Conservation (phyloP, 2,797 vertebrate genomes). For the Karalla daura region DNA sequence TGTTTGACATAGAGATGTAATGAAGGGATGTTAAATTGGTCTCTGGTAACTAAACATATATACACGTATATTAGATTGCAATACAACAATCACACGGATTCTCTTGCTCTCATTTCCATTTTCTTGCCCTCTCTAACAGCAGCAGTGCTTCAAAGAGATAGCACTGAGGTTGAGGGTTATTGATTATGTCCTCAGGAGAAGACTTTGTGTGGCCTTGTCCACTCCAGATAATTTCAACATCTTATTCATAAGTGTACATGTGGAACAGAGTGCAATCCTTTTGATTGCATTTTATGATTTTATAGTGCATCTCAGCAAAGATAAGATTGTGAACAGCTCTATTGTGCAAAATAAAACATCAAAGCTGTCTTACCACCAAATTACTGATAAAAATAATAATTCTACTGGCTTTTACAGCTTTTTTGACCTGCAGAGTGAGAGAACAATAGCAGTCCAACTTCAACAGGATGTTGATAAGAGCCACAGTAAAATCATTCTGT, state of each 20-base stretch:
- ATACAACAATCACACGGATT: neutral
- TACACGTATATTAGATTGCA: too few relatives aligned
- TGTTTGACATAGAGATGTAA: too few relatives aligned
- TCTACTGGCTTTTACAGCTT: too few relatives aligned
- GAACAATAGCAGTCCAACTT: neutral
- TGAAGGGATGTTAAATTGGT: too few relatives aligned
- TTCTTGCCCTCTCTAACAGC: slow-evolving; percentile 1
- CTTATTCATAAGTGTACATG: slow-evolving; percentile 1
- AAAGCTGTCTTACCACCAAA: neutral
- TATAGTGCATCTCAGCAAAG: neutral
- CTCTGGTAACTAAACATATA: too few relatives aligned
- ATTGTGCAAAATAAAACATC: neutral
- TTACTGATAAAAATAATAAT: neutral
- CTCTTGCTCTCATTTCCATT: neutral
- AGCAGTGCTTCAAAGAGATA: slow-evolving; percentile 12
- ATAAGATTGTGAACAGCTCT: neutral
- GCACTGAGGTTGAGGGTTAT: slow-evolving; percentile 22
- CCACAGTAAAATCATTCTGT: neutral
- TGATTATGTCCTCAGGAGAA: slow-evolving; percentile 28
- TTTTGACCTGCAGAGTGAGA: too few relatives aligned
- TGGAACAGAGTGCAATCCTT: neutral
- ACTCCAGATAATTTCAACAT: slow-evolving; percentile 13
- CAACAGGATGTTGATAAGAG: neutral
- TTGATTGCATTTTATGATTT: neutral
- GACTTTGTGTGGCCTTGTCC: slow-evolving; percentile 8